Base-by-base conservation (phyloP, 2,888 invertebrate genomes). In the Arrhopalites spinosus region DNA sequence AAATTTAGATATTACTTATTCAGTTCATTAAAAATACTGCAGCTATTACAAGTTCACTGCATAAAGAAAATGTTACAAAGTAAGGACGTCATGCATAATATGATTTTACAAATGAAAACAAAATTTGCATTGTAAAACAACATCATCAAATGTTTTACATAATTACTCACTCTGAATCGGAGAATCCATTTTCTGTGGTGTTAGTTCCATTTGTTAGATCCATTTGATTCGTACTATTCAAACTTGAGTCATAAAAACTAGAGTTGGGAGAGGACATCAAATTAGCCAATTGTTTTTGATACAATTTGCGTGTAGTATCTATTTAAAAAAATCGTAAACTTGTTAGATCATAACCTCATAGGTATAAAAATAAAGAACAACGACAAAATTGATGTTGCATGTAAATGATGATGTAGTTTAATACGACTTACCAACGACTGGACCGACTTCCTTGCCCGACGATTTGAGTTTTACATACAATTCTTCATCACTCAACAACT, bases 401-500 rank as follows among this genome's bases (percentile, higher is more conserved):
- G 45, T 11, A 11, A 45, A 45, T 45, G 8, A 45, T 7, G 45
- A 45, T 53, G 11, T 43, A 23, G 20, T 59, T 59, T 8, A 59
- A 20, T n/a, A 20, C 29, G 5, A 15, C 74, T 74, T 69, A 74
- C 74, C 74, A 15, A 74, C 74, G 61, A 74, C 68, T 2, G 74
- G 74, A 15, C 74, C 74, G 7, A 74, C 36, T 17, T 64, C 66
- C 23, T 69, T 68, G 0, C 74, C 74, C 2, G 59, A 25, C 20
- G 68, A 25, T n/a, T 69, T 69, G 36, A 74, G 30, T 47, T 69
- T 68, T 25, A 56, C 69, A 43, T 45, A 74, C 15, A 74, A 53
- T 61, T 74, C 74, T 61, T 74, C 74, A 69, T 74, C 74, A 15
- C 61, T 74, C 23, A 74, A 56, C 0, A 43, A 45, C 25, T 74